These are phyloP conservation scores for Eupithecia vulgata DNA, from an alignment of 2,888 invertebrate species.

Conservation along the genomic window DNA sequence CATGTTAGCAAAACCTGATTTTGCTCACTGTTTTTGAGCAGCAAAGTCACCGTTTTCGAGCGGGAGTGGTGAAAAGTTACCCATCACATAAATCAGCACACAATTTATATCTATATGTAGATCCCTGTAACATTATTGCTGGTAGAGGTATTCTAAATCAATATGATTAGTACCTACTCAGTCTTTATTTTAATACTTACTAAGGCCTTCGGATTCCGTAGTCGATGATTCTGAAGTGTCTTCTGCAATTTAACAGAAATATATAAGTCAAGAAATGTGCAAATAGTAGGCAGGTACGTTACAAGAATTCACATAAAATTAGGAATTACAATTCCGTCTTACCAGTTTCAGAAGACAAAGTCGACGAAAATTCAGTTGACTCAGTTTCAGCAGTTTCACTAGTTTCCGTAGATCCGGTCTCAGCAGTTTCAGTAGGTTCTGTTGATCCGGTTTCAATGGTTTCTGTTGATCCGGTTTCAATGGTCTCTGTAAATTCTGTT, in stretches of 20 bases:
- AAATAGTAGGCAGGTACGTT: neutral
- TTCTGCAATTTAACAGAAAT: neutral
- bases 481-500: constrained; percentile 5
- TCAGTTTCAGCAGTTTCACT: neutral
- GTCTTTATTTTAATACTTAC: constrained; percentile 25
- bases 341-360: constrained; percentile 5
- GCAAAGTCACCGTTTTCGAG: too few relatives aligned
- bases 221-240: constrained; percentile 29
- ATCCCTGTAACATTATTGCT: neutral
- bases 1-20: too few relatives aligned
- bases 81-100: too few relatives aligned
- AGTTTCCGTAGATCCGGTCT: neutral
- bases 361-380: constrained; percentile 4
- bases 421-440: constrained; percentile 12
- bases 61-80: too few relatives aligned
- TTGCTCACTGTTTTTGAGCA: too few relatives aligned
- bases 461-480: constrained; percentile 4
- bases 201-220: constrained; percentile 30
- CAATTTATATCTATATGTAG: neutral
- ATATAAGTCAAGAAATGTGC: neutral
- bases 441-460: constrained; percentile 20
- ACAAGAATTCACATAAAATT: neutral
- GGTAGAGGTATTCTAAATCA: neutral
- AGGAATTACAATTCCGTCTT: neutral
- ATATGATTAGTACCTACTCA: neutral